Evolutionary conservation across 2,113 vertebrate genomes (phyloP), one percentile per base, ranked within the genome.

Genomic region (Delphinapterus leucas): DNA sequence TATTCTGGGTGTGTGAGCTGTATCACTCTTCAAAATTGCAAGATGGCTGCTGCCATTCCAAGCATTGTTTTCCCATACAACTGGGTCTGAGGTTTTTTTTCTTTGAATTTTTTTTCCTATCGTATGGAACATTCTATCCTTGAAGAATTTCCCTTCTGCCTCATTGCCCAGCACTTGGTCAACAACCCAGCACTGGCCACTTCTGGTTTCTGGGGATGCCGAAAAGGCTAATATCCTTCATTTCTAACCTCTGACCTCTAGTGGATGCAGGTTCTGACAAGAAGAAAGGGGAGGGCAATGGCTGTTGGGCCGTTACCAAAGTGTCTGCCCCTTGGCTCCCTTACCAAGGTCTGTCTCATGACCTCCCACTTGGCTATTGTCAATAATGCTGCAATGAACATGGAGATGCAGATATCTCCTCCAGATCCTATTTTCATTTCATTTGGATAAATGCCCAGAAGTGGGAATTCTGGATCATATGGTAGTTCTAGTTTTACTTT

Each of bases 101-200:
- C 28, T 33, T 58, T 80, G 49, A 55, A 14, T 77, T 28, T 60
- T 12, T 12, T 92, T 74, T 55, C 58, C 80, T 47, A 76, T 82
- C 31, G 49, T 47, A 18, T 38, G 73, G 44, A 90, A 95, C 17
- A 31, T 38, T 91, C 13, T 88, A 53, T 96, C 61, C 36, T 95
- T 67, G 81, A 90, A 83, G n/a, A 85, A 85, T 85, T 85, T 65
- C 28, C 79, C 28, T 82, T 92, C 71, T 95, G 90, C 71, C 53
- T 81, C 31, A 85, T 89, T 85, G 60, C 55, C 21, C 28, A 93
- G 60, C 23, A 20, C 68, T 73, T 88, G 38, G n/a, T 91, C 65
- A 38, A 60, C 76, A 26, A 13, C 55, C 25, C 79, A 61, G 79
- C 23, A 18, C n/a, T 38, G 60, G 65, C 49, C 61, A 86, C 73